Conservation (phyloP, 2,797 vertebrate genomes). For the Ibycter americanus region DNA sequence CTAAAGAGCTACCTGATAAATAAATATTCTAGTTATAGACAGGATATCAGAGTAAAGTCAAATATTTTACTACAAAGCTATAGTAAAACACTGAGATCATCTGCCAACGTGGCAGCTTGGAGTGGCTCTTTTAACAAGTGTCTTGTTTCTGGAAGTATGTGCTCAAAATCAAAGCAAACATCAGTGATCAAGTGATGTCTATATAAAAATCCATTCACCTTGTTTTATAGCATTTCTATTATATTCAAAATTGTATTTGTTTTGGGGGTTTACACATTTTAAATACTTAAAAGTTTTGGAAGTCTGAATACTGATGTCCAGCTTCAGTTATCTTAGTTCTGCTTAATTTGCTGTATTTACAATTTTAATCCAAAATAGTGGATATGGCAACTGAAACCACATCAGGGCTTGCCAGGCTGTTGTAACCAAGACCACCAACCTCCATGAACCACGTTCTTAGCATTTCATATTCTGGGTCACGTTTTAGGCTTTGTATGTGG, state of each 20-base stretch:
- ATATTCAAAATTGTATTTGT: not conserved
- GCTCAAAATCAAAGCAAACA: not conserved
- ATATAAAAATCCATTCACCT: not conserved
- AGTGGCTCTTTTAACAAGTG: not conserved
- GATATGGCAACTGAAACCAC: not conserved
- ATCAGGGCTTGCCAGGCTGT: not conserved
- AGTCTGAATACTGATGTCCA: not conserved
- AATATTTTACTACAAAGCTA: not conserved
- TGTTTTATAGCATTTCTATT: not conserved
- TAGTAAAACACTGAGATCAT: not conserved
- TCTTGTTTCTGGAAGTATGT: not conserved
- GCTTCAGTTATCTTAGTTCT: not conserved
- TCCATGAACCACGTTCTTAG: not conserved
- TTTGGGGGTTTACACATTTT: not conserved
- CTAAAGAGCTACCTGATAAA: not conserved
- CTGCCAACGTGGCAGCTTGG: not conserved
- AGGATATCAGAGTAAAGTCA: not conserved
- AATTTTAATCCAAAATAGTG: not conserved
- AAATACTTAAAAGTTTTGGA: fast-evolving
- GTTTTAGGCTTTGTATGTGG: not conserved
- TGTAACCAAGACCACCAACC: not conserved
- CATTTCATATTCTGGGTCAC: not conserved
- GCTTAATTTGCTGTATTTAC: not conserved
- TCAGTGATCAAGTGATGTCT: not conserved
- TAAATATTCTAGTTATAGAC: not conserved